A percentile compares a stretch with the other conserved stretches of the same genome.
These are phyloP conservation scores for Cervus canadensis DNA, from an alignment of 2,113 vertebrate genomes.

Conservation along the genomic window DNA sequence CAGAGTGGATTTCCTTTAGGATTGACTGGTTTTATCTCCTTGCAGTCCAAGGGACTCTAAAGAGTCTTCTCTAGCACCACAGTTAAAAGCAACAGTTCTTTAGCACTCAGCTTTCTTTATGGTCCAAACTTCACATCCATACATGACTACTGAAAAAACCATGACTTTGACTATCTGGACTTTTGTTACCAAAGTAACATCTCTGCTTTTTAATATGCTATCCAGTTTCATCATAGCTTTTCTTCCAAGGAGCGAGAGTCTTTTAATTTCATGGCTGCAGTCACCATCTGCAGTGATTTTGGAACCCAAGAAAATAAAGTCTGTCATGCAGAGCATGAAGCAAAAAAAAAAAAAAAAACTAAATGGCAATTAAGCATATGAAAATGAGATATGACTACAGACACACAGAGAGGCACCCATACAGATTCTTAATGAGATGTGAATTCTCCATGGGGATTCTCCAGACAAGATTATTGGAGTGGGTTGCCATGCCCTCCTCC, in stretches of 20 bases:
- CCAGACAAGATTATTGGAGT: neutral
- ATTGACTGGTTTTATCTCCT: neutral
- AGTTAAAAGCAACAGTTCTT: neutral
- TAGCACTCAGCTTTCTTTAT: neutral
- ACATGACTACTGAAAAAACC: neutral
- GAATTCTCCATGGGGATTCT: neutral
- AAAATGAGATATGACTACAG: neutral
- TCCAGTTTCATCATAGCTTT: neutral
- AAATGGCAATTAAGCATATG: neutral
- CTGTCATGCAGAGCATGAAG: neutral
- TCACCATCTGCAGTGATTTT: neutral
- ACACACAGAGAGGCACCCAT: neutral
- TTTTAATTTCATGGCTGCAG: neutral
- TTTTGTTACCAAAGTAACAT: neutral
- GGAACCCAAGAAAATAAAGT: neutral
- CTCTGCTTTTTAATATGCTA: neutral
- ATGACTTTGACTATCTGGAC: neutral
- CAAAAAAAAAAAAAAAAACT: neutral
- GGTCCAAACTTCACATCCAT: neutral
- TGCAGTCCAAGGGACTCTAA: neutral
- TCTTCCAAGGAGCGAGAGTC: neutral
- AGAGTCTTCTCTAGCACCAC: neutral
- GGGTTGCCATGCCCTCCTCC: neutral
- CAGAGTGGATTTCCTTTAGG: neutral
- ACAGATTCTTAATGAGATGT: neutral